These are phyloP conservation scores for Apamea sordens DNA, from an alignment of 2,888 invertebrate species.

Conservation along the genomic window DNA sequence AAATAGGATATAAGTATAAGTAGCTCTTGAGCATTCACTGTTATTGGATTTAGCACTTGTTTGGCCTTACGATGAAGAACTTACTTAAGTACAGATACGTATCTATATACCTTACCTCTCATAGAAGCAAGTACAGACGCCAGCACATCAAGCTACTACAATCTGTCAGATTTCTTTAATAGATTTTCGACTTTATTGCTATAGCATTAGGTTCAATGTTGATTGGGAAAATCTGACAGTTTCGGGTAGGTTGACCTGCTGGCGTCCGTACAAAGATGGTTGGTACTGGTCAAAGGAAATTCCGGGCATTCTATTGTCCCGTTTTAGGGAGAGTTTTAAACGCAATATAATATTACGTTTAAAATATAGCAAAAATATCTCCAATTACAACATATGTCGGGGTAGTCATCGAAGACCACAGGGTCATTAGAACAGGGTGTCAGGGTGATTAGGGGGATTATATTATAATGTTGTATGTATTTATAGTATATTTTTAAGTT, in stretches of 20 bases:
- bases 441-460: no score
- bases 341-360: neutral
- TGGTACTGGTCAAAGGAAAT: no score
- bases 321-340: neutral
- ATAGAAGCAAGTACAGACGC: neutral
- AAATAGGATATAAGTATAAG: neutral
- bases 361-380: neutral
- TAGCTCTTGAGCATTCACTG: slow-evolving; percentile 7
- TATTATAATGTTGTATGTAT: no score
- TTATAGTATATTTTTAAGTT: no score
- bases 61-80: slow-evolving; percentile 10
- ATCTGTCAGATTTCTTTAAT: no score
- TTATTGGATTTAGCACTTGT: slow-evolving; percentile 46
- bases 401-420: neutral
- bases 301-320: neutral
- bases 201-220: no score
- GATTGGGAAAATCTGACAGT: no score
- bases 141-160: no score
- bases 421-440: no score
- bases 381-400: neutral
- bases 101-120: neutral
- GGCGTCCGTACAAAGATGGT: no score
- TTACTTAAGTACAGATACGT: neutral
- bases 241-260: no score
- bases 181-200: no score